Conservation (phyloP, 2,888 invertebrate species). For the Sinodicranocentrus sp. region DNA sequence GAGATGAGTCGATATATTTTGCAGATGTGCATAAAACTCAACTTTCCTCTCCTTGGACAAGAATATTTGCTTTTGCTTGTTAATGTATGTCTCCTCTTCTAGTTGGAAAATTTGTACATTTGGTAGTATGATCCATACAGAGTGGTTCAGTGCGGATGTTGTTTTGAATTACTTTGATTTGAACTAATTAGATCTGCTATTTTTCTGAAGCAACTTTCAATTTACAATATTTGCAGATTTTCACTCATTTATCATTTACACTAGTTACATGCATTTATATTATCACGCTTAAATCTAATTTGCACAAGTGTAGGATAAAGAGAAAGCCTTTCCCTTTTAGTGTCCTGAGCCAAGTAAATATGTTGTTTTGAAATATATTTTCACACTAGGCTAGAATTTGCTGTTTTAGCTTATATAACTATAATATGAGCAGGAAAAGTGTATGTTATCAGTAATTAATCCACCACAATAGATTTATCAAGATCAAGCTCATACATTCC, state of each 20-base stretch:
- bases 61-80: too few relatives aligned
- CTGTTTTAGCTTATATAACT: not conserved
- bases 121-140: slow-evolving; percentile 3
- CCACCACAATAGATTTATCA: not conserved
- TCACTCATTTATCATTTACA: not conserved
- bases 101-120: too few relatives aligned
- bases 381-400: not conserved
- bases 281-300: slow-evolving; percentile 6
- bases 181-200: slow-evolving; percentile 7
- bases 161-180: not conserved
- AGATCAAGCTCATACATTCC: slow-evolving; percentile 5
- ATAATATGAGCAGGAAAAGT: slow-evolving; percentile 1
- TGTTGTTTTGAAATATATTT: not conserved
- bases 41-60: too few relatives aligned
- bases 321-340: not conserved
- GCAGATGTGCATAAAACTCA: too few relatives aligned
- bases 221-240: not conserved
- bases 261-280: not conserved
- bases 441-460: not conserved
- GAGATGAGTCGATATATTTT: too few relatives aligned
- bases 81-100: too few relatives aligned
- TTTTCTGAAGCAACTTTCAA: not conserved
- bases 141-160: not conserved
- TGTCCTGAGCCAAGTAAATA: slow-evolving; percentile 26
- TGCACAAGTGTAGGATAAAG: slow-evolving; percentile 5